A percentile compares a stretch with the other conserved stretches of the same genome.
phyloP scores from a whole-genome alignment of 1,140 invertebrate species.

The Bicyclus anynana region DNA sequence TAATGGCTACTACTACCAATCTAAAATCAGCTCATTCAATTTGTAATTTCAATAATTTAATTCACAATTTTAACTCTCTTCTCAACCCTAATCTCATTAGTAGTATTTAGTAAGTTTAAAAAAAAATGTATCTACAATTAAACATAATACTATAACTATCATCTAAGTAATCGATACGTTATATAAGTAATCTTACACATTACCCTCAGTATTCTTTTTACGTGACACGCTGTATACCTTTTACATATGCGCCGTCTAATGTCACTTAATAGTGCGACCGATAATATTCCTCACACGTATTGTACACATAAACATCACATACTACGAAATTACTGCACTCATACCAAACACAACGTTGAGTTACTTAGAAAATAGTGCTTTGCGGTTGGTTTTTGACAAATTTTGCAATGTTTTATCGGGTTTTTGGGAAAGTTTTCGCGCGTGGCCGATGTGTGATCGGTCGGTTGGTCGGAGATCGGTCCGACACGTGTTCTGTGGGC shows the following conservation, averaged over 20 bases:
- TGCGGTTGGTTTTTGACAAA: slow-evolving; percentile 7
- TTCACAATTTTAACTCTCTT: no score
- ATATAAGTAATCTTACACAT: no score
- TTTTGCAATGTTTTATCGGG: slow-evolving; percentile 1
- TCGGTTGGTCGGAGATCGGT: background rate
- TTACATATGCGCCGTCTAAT: slow-evolving; percentile 21
- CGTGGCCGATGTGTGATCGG: slow-evolving; percentile 12
- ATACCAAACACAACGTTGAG: background rate
- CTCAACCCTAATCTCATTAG: no score
- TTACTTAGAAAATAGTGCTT: background rate
- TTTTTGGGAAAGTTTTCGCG: slow-evolving; percentile 19
- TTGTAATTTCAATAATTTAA: no score
- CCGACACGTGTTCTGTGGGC: slow-evolving; percentile 20
- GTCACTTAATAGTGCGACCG: slow-evolving; percentile 21
- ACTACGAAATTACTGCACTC: background rate
- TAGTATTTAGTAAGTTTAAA: no score
- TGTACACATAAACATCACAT: slow-evolving; percentile 10
- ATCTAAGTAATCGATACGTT: no score
- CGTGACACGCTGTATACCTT: slow-evolving; percentile 6
- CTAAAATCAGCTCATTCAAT: no score
- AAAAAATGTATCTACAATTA: no score
- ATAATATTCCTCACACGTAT: slow-evolving; percentile 15
- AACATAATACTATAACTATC: no score
- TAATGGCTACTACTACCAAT: no score
- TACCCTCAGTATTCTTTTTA: no score